Conservation (phyloP, 2,888 invertebrate species). For the Mesopsocus fuscifrons region DNA sequence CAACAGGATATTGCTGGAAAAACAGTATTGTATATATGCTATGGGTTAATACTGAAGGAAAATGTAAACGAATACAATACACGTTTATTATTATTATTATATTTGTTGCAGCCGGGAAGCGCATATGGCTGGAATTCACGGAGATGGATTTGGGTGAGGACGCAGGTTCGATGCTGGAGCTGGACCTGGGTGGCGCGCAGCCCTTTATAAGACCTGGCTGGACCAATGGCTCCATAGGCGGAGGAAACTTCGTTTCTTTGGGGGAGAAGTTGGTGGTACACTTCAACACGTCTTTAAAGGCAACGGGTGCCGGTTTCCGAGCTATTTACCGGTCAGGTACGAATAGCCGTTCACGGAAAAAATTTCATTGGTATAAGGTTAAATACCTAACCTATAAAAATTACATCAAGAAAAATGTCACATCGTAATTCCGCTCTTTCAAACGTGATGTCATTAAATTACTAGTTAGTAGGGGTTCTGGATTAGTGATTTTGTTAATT, state of each 20-base stretch:
- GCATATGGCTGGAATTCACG: conserved; percentile 50
- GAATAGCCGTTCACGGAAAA: conserved; percentile 14
- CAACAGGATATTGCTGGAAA: no score
- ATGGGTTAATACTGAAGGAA: no score
- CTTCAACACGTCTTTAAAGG: conserved; percentile 40
- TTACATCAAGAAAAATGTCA: no score
- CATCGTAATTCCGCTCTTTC: no score
- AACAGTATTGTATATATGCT: no score
- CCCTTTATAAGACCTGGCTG: conserved; percentile 28
- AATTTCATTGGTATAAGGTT: no score
- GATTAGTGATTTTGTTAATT: no score
- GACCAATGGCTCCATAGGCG: conserved; percentile 34
- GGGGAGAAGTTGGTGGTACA: conserved; percentile 40
- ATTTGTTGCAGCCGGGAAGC: conserved; percentile 31
- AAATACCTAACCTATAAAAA: no score
- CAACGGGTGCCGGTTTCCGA: conserved; percentile 44
- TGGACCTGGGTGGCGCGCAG: conserved; percentile 34
- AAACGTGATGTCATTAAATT: no score
- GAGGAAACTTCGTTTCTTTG: conserved; percentile 44
- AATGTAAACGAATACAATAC: no score
- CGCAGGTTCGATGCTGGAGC: conserved; percentile 33
- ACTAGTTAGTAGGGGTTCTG: no score
- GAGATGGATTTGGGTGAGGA: conserved; percentile 33
- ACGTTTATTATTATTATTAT: no score
- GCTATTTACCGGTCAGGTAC: conserved; percentile 45